These are phyloP conservation scores for Ligdia adustata DNA, from an alignment of 2,888 invertebrate species.

Conservation along the genomic window DNA sequence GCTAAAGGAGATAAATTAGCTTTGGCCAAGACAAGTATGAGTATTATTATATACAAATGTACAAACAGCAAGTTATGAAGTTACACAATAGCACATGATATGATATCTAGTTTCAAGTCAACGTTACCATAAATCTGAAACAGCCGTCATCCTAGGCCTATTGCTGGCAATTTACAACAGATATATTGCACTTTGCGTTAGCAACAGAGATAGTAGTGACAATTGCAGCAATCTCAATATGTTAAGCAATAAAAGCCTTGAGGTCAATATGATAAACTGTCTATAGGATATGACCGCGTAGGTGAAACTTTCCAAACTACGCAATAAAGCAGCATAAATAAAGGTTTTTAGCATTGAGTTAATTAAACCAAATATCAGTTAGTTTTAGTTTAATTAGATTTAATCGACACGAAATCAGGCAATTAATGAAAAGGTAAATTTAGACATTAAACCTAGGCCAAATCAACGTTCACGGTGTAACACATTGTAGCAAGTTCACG, in stretches of 20 bases:
- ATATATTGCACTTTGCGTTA: conserved; percentile 44
- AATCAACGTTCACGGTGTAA: not conserved
- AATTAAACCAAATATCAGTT: too few species aligned
- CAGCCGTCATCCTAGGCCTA: conserved; percentile 64
- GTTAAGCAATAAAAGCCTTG: conserved; percentile 11
- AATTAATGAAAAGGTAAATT: too few species aligned
- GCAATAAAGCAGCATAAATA: too few species aligned
- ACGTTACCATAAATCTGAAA: conserved; percentile 68
- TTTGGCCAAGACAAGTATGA: too few species aligned
- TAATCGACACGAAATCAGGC: too few species aligned
- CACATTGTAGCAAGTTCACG: conserved; percentile 21
- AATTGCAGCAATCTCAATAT: conserved; percentile 1
- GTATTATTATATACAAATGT: too few species aligned
- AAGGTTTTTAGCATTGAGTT: too few species aligned
- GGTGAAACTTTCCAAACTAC: too few species aligned
- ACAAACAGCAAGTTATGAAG: not conserved
- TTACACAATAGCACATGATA: conserved; percentile 43
- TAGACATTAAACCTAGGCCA: too few species aligned
- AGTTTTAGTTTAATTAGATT: too few species aligned
- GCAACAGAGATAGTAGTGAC: conserved; percentile 17
- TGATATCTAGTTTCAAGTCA: conserved; percentile 67
- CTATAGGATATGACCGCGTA: too few species aligned
- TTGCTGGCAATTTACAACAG: conserved; percentile 53
- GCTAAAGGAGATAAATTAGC: too few species aligned
- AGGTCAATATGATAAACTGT: conserved; percentile 6